Evolutionary conservation across 1,140 invertebrate genomes (phyloP), one percentile per base, ranked within the genome.

Genomic region (Microplitis demolitor): DNA sequence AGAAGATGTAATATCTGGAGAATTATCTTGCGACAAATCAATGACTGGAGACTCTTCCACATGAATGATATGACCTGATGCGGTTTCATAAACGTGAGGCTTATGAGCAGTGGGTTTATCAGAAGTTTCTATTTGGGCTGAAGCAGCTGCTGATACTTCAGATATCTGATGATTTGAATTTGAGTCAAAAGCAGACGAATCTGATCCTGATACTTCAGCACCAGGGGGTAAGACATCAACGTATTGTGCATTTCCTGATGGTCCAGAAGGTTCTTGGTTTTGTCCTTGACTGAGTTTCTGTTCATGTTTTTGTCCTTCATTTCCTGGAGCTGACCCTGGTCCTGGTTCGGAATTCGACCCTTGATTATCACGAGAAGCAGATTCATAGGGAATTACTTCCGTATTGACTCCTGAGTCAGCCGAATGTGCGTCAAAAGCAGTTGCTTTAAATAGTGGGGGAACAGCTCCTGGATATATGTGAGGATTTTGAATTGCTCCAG

Each of bases 381-480:
- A 24, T 14, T 39, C 61, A 37, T 13, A 24, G 5, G 33, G 5
- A 3, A 39, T 51, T n/a, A 51, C 13, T 24, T 60, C 5, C 3
- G 66, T 24, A 3, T 63, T 35, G 0, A 71, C n/a, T 61, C 14
- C 8, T 56, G 58, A 60, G 53, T 34, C 51, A 37, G 35, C 69
- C 2, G 64, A 58, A 14, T 45, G 34, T 4, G 76, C 64, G 37
- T 77, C 61, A 33, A 83, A 83, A n/a, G 69, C 62, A 70, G 66
- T 71, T 4, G 75, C 76, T 37, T 82, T 73, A 50, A 78, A 84
- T 0, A 84, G 66, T 0, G 85, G 85, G 4, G 84, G 79, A 34
- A 81, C 50, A 3, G 78, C 69, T 3, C 68, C 79, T 4, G 80
- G 72, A 63, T 81, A 80, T 3, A 86, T 14, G 54, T 76, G 72